Evolutionary conservation across 53 echinoderm and acorn worm genomes (phyloP).

Genomic region (Paelopatides confundens): DNA sequence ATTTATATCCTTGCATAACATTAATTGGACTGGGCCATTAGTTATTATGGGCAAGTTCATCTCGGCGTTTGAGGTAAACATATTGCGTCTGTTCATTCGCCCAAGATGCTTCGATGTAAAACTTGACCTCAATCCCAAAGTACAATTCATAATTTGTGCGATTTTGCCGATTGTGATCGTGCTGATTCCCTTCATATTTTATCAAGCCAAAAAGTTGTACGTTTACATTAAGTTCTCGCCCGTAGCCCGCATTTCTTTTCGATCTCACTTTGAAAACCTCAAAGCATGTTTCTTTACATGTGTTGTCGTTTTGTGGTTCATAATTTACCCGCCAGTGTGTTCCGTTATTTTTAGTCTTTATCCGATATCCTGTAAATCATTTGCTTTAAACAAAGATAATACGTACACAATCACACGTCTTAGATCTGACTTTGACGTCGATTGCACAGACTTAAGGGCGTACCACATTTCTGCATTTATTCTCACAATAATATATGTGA

Average conservation of each 20-base stretch:
- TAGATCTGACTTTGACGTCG: slow-evolving; percentile 64
- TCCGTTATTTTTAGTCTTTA: slow-evolving; percentile 56
- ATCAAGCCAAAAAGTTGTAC: background rate
- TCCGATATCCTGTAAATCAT: slow-evolving; percentile 57
- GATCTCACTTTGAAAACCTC: background rate
- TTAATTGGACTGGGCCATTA: slow-evolving; percentile 27
- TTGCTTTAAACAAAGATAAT: slow-evolving; percentile 38
- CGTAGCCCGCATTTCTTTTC: background rate
- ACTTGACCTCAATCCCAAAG: background rate
- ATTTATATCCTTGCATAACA: background rate
- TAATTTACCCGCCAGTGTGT: slow-evolving; percentile 62
- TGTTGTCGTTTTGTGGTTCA: slow-evolving; percentile 56
- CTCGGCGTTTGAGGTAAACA: slow-evolving; percentile 8
- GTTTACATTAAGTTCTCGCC: background rate
- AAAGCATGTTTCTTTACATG: background rate
- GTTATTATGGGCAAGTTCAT: slow-evolving; percentile 16
- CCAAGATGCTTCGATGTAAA: slow-evolving; percentile 2
- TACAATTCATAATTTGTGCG: slow-evolving; percentile 4
- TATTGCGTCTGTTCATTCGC: background rate
- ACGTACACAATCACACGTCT: background rate
- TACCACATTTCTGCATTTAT: slow-evolving; percentile 58
- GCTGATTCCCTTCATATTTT: background rate
- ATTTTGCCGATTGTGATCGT: background rate
- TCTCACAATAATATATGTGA: slow-evolving; percentile 46
- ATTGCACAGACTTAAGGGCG: slow-evolving; percentile 19